Base-by-base conservation (phyloP, 2,888 invertebrate genomes). In the Luperina testacea region DNA sequence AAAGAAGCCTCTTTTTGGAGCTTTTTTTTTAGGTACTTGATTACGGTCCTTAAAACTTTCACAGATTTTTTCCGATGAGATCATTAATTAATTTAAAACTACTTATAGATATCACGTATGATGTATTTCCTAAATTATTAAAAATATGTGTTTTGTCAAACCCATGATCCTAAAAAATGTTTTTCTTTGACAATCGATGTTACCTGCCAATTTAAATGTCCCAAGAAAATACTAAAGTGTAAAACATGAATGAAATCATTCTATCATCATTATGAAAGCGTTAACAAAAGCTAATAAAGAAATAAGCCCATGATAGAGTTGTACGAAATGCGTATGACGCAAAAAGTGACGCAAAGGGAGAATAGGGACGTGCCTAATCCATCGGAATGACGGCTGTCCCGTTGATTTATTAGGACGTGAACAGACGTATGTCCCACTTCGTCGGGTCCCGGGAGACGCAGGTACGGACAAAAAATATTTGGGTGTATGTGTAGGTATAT, bases 361-460 rank as follows among this genome's bases (percentile, higher is more conserved):
- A 90, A 91, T 89, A 86, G 90, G 90, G 91, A 92, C 90, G 90
- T 90, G 88, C 88, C 84, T 92, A 93, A 94, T 92, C 92, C 90
- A 87, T 89, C 82, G 90, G 92, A 92, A 91, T 94, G 92, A 94
- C 92, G 92, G 88, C 90, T 92, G 91, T 93, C 92, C 89, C 91
- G 89, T 92, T 95, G 95, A 95, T 95, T 95, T 95, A 95, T 96
- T 94, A 92, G 92, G 92, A 94, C 90, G 92, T 82, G 92, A 93
- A 93, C 90, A 91, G 94, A 93, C 94, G 93, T 93, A 90, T 90
- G 91, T 91, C 91, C 89, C 89, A 84, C 80, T 88, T 85, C 82
- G 88, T 73, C 80, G 79, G 85, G 89, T 80, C 92, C 87, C 90
- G 71, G 63, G 91, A 88, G 92, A 84, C 81, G 78, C 94, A 94